Percentiles rank a stretch among this genome's conserved stretches.
Conservation (phyloP, 1,140 invertebrate genomes). For the Bombus waltoni region DNA sequence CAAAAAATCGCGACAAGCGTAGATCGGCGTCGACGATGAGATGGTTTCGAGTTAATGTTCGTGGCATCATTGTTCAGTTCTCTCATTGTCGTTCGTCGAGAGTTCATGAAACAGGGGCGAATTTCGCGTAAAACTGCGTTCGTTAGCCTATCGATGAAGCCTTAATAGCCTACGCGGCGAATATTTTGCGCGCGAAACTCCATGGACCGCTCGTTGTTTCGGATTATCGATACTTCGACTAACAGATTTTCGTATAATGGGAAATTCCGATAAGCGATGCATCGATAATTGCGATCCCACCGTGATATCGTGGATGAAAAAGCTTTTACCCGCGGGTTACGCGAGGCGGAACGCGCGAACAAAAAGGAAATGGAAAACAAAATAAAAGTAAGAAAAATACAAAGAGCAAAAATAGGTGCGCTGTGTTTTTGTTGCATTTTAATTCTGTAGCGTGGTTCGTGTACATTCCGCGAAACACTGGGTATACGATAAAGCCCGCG, state of each 20-base stretch:
- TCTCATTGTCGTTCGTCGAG: background rate
- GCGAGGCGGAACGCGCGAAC: background rate
- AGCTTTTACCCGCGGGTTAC: background rate
- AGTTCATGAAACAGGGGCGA: background rate
- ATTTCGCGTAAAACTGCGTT: background rate
- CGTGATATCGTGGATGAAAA: background rate
- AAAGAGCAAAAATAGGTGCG: background rate
- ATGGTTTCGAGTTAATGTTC: background rate
- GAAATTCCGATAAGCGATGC: slow-evolving; percentile 5
- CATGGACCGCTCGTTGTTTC: background rate
- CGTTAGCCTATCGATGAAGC: slow-evolving; percentile 4
- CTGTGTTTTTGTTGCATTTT: background rate
- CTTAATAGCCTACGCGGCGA: background rate
- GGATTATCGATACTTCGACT: slow-evolving; percentile 22
- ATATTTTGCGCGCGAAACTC: background rate
- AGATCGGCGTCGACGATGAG: no score
- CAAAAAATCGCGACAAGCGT: background rate
- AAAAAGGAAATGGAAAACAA: background rate
- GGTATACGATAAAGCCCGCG: background rate
- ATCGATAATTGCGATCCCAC: background rate
- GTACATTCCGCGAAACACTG: background rate
- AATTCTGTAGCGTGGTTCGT: background rate
- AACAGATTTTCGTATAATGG: slow-evolving; percentile 29
- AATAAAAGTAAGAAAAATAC: background rate
- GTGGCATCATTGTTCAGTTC: background rate